Base-by-base conservation (phyloP, 2,888 invertebrate genomes). In the Drosophila prolongata region DNA sequence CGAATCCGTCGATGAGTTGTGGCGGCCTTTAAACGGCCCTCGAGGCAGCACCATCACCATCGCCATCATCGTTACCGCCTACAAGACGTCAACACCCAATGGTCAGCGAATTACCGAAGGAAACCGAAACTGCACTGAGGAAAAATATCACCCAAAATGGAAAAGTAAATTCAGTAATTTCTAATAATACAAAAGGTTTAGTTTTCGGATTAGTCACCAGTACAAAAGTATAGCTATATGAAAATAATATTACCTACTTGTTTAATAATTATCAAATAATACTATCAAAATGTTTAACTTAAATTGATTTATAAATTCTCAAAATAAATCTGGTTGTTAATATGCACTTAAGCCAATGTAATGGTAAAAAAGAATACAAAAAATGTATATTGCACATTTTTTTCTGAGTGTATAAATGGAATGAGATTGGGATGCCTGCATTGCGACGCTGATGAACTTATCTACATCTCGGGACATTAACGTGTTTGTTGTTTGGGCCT, bases 1-100 rank as follows among this genome's bases (percentile, higher is more conserved):
- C 52, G 67, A 85, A 82, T 87, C 82, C 82, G 78, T 89, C 85
- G 88, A 84, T 86, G 82, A 83, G 84, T 82, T 86, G 88, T 81
- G 76, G 81, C 69, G 75, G 88, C 80, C 78, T 70, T 77, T 82
- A 80, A 83, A 72, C 85, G 87, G 75, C 82, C 74, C 85, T 83
- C 87, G 61, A 75, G 85, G 75, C 82, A 82, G 37, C 44, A 44
- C 37, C 60, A 44, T 27, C 49, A 16, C 16, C 61, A 57, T 27
- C 49, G 24, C 16, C 61, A 58, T 37, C 65, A 46, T 54, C 46
- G 69, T 38, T 44, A 56, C 88, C 84, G 84, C 84, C 84, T 85
- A 85, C 84, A 85, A 85, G 82, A 87, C 84, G 89, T 85, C 84
- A 89, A 84, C 89, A 87, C 61, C 44, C 16, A 35, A 40, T 34